These are phyloP conservation scores for Xiphophorus couchianus DNA, from an alignment of 2,113 vertebrate species.

Conservation along the genomic window DNA sequence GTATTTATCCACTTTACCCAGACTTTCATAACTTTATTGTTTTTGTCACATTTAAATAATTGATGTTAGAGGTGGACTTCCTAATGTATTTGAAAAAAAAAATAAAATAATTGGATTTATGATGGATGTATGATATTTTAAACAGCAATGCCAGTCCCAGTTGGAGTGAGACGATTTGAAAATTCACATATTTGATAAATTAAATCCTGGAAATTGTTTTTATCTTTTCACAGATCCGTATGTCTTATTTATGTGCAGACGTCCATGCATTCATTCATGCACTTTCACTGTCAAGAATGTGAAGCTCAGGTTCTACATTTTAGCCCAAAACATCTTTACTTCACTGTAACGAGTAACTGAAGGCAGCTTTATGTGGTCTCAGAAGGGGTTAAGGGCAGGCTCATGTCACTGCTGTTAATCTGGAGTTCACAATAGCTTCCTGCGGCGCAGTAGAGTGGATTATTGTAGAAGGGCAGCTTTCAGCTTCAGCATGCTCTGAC, in stretches of 20 bases:
- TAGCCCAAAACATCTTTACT: conserved; percentile 30
- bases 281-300: background rate
- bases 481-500: conserved; percentile 30
- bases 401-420: conserved; percentile 53
- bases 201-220: background rate
- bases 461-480: conserved; percentile 48
- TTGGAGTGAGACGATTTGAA: conserved; percentile 21
- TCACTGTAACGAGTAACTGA: conserved; percentile 23
- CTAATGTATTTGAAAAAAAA: no score
- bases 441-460: conserved; percentile 55
- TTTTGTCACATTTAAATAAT: no score
- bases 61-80: no score
- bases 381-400: conserved; percentile 42
- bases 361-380: conserved; percentile 41
- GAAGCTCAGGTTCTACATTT: conserved; percentile 10
- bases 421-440: conserved; percentile 60
- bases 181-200: conserved; percentile 14
- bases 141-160: background rate
- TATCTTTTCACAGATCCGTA: background rate
- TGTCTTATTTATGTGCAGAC: conserved; percentile 14
- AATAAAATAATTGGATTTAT: no score
- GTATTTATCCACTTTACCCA: no score
- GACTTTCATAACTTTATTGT: no score
- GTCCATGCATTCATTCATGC: background rate
- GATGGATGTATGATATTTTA: background rate